Conservation (phyloP, 1,140 invertebrate genomes). For the Metopolophium dirhodum region DNA sequence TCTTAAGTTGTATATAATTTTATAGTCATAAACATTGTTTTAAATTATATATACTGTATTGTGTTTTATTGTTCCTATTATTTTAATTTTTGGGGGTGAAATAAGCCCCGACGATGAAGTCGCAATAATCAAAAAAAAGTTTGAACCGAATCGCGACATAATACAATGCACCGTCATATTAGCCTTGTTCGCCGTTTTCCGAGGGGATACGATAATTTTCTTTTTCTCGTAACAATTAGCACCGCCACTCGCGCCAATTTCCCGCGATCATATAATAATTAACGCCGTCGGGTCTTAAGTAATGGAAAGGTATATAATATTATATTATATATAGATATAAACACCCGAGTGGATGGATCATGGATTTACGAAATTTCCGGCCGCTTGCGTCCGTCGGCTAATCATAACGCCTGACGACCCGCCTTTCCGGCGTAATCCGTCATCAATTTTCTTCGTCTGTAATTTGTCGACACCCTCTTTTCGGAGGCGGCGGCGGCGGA, state of each 20-base stretch:
- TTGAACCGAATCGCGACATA: not conserved
- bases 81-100: not conserved
- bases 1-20: not conserved
- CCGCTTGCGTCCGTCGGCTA: constrained; percentile 1
- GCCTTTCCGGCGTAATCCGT: constrained; percentile 10
- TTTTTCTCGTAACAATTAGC: not conserved
- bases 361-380: constrained; percentile 7
- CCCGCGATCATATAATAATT: not conserved
- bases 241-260: not conserved
- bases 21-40: not conserved
- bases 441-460: not conserved
- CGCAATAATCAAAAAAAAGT: not conserved
- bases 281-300: not conserved
- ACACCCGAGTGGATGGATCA: not conserved
- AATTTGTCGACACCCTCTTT: not conserved
- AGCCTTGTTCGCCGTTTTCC: not conserved
- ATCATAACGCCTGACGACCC: constrained; percentile 10
- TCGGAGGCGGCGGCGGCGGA: not conserved
- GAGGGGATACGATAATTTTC: not conserved
- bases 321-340: not conserved
- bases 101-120: not conserved
- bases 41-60: not conserved
- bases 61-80: not conserved
- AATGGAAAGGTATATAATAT: not conserved
- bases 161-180: too few relatives aligned